Percentiles rank a stretch among this genome's conserved stretches.
phyloP scores from a whole-genome alignment of 2,797 vertebrate species.

The Hoplostethus atlanticus region DNA sequence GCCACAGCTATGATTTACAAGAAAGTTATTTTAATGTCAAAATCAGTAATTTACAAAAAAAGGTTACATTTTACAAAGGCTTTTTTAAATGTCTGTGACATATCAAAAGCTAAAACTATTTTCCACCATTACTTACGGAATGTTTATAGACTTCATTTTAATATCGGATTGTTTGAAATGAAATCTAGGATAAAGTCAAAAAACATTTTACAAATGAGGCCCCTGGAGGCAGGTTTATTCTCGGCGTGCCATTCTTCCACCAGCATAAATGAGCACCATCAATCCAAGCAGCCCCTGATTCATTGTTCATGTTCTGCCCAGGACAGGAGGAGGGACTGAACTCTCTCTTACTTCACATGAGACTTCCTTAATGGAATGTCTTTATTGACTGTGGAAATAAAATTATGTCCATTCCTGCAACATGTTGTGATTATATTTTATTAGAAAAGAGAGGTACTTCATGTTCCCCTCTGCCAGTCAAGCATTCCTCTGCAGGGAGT shows the following conservation, averaged over 20 bases:
- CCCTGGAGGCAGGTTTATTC: conserved; percentile 16
- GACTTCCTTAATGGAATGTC: conserved; percentile 69
- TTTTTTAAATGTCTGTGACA: not conserved
- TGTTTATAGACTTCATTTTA: not conserved
- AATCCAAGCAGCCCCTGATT: conserved; percentile 18
- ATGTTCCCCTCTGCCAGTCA: conserved; percentile 64
- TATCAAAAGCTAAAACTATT: not conserved
- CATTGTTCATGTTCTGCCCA: conserved; percentile 27
- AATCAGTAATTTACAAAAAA: too few relatives aligned
- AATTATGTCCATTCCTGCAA: conserved; percentile 62
- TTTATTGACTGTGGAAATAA: conserved; percentile 71
- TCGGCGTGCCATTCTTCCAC: conserved; percentile 28
- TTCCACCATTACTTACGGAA: too few relatives aligned
- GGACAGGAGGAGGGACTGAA: conserved; percentile 18
- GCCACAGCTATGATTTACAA: too few relatives aligned
- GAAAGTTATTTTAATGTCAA: too few relatives aligned
- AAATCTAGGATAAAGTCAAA: conserved; percentile 4
- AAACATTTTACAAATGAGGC: conserved; percentile 20
- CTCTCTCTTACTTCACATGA: conserved; percentile 57
- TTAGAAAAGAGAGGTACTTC: conserved; percentile 54
- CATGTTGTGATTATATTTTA: conserved; percentile 70
- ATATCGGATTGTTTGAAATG: conserved; percentile 9
- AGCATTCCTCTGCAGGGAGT: conserved; percentile 81
- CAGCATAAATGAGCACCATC: conserved; percentile 12
- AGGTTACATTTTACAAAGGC: too few relatives aligned